Evolutionary conservation across 35 echinoderm and acorn worm genomes (phyloP).

Genomic region (Ptychodera flava): DNA sequence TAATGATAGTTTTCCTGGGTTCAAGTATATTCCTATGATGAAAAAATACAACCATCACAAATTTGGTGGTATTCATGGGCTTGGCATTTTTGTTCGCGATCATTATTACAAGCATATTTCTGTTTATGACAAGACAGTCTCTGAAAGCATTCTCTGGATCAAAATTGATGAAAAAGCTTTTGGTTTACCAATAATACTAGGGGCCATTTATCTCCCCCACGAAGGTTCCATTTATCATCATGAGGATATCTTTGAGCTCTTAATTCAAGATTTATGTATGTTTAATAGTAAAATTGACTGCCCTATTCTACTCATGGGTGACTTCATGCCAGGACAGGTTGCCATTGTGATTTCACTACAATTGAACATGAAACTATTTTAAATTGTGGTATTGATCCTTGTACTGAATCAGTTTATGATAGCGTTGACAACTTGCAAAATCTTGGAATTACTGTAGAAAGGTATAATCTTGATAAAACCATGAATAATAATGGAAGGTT

Average conservation of each 20-base stretch:
- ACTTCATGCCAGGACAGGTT: neutral
- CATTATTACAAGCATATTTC: neutral
- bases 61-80: conserved; percentile 23
- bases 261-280: neutral
- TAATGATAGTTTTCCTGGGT: conserved; percentile 13
- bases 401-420: neutral
- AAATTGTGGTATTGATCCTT: neutral
- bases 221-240: conserved; percentile 1
- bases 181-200: neutral
- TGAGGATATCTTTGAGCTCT: neutral
- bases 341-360: neutral
- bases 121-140: neutral
- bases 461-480: neutral
- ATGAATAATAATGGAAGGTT: neutral
- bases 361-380: neutral
- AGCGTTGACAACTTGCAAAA: neutral
- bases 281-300: neutral
- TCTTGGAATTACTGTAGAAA: neutral
- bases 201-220: conserved; percentile 12
- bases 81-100: conserved; percentile 10
- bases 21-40: neutral
- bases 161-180: neutral
- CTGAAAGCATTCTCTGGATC: conserved; percentile 14
- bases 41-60: neutral
- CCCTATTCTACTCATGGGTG: neutral